Evolutionary conservation across 2,113 vertebrate species (phyloP), one percentile per base, ranked within the genome.

Genomic region (Rhodinocichla rosea): DNA sequence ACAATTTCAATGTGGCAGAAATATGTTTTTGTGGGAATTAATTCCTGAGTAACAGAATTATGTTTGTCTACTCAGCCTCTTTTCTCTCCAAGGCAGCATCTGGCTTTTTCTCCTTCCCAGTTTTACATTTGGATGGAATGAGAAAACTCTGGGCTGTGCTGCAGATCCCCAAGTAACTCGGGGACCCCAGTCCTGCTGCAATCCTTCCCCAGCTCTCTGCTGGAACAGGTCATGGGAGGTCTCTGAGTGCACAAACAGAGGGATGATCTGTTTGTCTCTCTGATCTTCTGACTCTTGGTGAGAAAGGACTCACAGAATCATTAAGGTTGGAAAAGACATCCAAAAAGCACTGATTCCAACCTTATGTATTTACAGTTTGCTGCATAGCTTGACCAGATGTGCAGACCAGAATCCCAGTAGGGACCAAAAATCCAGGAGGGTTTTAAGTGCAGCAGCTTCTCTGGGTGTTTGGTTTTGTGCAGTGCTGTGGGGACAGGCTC

Each of bases 1-100:
- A 80, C 67, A 37, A 89, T 97, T 94, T 96, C 87, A 84, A 20
- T 87, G 87, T 95, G 94, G 90, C 89, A 97, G 89, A 96, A 96
- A 91, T 90, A 97, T 93, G 79, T 96, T 94, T 97, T 92, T 63
- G 91, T 96, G 97, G 87, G 90, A 95, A 93, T 92, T 96, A 96
- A 96, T 97, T 96, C 92, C 79, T 33, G 47, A 87, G 73, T 90
- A 85, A 77, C 89, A 96, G 94, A 95, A 92, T 84, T 84, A 77
- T 91, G 65, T 90, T 92, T 87, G 32, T 95, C 87, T 95, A 24
- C 80, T 96, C 60, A 87, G 53, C 52, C 45, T 62, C 30, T 78
- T 8, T 56, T 40, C 40, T 94, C 73, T 95, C 85, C 95, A 78
- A 71, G 64, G 20, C 7, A 79, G 92, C 85, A 93, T 95, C 79